These are phyloP conservation scores for Troglohyphantes excavatus DNA, from an alignment of 2,888 invertebrate genomes.

Conservation along the genomic window DNA sequence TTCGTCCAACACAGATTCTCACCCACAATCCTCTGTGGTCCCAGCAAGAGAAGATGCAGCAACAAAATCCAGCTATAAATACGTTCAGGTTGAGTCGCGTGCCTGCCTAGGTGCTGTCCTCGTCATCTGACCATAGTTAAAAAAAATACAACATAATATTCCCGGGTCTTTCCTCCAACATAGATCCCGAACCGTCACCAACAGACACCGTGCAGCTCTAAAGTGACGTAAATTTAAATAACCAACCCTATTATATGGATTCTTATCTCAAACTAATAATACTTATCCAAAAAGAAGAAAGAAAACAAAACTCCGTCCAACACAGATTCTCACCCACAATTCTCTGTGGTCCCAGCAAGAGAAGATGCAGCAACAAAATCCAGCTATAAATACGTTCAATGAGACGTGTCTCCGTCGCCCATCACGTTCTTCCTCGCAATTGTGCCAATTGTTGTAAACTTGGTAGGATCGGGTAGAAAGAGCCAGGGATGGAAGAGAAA, in stretches of 20 bases:
- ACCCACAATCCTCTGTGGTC: no score
- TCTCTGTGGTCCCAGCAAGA: not conserved
- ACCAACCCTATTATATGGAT: no score
- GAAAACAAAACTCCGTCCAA: not conserved
- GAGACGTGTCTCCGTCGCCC: not conserved
- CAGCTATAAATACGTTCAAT: constrained; percentile 44
- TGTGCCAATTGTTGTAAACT: constrained; percentile 32
- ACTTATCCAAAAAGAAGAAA: not conserved
- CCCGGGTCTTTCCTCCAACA: no score
- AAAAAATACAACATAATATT: no score
- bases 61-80: constrained; percentile 36
- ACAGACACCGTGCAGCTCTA: no score
- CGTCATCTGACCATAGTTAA: no score
- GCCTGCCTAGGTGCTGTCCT: no score
- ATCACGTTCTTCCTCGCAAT: constrained; percentile 41
- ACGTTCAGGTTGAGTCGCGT: no score
- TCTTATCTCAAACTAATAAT: not conserved
- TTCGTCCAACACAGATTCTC: not conserved
- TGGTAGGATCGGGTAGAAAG: not conserved
- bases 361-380: constrained; percentile 17
- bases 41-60: not conserved
- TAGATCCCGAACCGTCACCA: no score
- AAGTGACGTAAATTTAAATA: no score
- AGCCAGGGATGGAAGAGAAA: not conserved
- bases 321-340: not conserved